phyloP scores from a whole-genome alignment of 1,140 invertebrate species.

The Antheraea pernyi region DNA sequence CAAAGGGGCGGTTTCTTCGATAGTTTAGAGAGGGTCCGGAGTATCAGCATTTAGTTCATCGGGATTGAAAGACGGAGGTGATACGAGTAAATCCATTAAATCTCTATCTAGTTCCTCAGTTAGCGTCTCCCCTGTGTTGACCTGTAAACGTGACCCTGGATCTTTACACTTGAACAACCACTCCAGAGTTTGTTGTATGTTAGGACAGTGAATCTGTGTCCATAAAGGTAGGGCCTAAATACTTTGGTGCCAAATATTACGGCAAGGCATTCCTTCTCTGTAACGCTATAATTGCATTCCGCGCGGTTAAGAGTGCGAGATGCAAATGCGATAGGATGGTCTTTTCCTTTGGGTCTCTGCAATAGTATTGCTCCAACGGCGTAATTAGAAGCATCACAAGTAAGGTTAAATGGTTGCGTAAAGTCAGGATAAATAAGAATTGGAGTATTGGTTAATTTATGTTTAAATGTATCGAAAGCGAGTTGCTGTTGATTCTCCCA shows the following conservation, averaged over 20 bases:
- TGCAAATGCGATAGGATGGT: slow-evolving; percentile 15
- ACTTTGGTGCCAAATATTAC: not conserved
- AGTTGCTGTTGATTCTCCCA: slow-evolving; percentile 22
- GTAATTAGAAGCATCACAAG: slow-evolving; percentile 58
- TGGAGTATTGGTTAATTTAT: slow-evolving; percentile 16
- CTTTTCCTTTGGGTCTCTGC: slow-evolving; percentile 32
- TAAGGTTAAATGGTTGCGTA: slow-evolving; percentile 45
- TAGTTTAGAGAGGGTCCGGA: no score
- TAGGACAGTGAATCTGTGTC: not conserved
- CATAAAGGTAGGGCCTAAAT: not conserved
- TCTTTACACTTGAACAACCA: slow-evolving; percentile 5
- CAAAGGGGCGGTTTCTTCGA: no score
- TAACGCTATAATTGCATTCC: not conserved
- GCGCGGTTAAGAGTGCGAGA: not conserved
- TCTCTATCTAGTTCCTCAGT: not conserved
- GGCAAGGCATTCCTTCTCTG: not conserved
- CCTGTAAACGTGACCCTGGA: not conserved
- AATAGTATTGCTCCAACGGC: slow-evolving; percentile 57
- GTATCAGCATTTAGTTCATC: no score
- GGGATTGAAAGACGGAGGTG: no score
- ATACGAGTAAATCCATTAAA: no score
- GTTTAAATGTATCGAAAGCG: slow-evolving; percentile 22
- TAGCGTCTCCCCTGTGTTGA: not conserved
- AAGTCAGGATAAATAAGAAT: slow-evolving; percentile 46
- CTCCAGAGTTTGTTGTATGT: not conserved